Evolutionary conservation across 2,113 vertebrate genomes (phyloP).

Genomic region (Eulemur rufifrons): DNA sequence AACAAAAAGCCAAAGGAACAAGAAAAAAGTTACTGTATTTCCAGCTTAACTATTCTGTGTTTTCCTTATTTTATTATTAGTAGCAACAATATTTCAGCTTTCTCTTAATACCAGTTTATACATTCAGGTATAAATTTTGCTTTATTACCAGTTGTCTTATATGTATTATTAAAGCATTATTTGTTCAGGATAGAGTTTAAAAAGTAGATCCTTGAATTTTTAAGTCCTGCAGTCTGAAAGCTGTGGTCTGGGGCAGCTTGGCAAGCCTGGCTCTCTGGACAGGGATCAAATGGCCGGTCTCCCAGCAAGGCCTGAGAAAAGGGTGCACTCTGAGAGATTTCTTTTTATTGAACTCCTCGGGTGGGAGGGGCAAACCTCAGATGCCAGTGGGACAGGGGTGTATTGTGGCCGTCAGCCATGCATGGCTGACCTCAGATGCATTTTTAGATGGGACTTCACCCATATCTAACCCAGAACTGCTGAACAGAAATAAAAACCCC

Average conservation of each 20-base stretch:
- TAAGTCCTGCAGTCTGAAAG: background rate
- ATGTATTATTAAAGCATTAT: conserved; percentile 28
- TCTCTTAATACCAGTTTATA: conserved; percentile 17
- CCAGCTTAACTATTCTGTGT: background rate
- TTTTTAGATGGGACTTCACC: background rate
- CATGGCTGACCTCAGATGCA: background rate
- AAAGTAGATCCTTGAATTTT: conserved; percentile 22
- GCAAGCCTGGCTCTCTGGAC: background rate
- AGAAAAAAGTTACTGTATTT: conserved; percentile 4
- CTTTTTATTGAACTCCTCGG: background rate
- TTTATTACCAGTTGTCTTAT: background rate
- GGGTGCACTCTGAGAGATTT: background rate
- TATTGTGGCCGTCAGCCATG: fast-evolving
- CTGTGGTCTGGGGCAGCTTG: background rate
- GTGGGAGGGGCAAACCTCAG: background rate
- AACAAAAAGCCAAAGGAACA: background rate
- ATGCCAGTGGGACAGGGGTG: too few species aligned
- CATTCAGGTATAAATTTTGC: background rate
- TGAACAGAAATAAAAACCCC: background rate
- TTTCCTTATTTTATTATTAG: conserved; percentile 19
- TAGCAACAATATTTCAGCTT: conserved; percentile 27
- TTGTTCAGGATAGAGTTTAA: conserved; percentile 1
- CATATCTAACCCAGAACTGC: background rate
- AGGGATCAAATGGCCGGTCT: background rate
- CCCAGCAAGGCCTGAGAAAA: background rate